Evolutionary conservation across 1,140 invertebrate genomes (phyloP).

Genomic region (Drosophila kohkoa): DNA sequence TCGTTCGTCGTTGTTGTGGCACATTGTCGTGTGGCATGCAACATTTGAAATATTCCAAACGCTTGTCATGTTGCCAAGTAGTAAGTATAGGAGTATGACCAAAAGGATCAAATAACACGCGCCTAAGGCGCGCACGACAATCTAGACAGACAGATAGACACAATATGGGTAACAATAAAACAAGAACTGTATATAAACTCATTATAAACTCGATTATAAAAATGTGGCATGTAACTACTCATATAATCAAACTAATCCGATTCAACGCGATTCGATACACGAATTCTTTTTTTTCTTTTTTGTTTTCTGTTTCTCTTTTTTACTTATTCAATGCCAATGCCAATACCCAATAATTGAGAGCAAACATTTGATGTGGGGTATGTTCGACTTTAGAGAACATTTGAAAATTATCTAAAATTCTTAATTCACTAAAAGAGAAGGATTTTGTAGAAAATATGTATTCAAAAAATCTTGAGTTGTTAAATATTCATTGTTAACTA

Average conservation of each 20-base stretch:
- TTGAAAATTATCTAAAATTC: too few species aligned
- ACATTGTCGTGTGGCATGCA: conserved; percentile 40
- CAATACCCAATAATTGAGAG: background rate
- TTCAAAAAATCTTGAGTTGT: too few species aligned
- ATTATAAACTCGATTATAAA: conserved; percentile 40
- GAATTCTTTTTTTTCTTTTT: background rate
- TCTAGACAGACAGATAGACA: background rate
- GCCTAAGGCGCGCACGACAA: conserved; percentile 12
- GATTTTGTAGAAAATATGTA: too few species aligned
- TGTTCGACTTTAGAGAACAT: background rate
- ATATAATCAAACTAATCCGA: conserved; percentile 19
- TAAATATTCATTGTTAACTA: too few species aligned
- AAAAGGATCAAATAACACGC: conserved; percentile 53
- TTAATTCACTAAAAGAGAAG: too few species aligned
- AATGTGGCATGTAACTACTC: conserved; percentile 15
- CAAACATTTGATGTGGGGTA: background rate
- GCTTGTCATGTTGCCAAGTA: conserved; percentile 37
- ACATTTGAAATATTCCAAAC: conserved; percentile 32
- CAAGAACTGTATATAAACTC: conserved; percentile 22
- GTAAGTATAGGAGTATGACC: conserved; percentile 1
- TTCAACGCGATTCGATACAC: conserved; percentile 19
- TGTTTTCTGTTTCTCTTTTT: too few species aligned
- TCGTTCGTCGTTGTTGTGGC: background rate
- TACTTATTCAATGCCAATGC: conserved; percentile 24
- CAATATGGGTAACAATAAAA: background rate